Conservation (phyloP, 64 coral and sea anemone species). For the Montipora cactus region DNA sequence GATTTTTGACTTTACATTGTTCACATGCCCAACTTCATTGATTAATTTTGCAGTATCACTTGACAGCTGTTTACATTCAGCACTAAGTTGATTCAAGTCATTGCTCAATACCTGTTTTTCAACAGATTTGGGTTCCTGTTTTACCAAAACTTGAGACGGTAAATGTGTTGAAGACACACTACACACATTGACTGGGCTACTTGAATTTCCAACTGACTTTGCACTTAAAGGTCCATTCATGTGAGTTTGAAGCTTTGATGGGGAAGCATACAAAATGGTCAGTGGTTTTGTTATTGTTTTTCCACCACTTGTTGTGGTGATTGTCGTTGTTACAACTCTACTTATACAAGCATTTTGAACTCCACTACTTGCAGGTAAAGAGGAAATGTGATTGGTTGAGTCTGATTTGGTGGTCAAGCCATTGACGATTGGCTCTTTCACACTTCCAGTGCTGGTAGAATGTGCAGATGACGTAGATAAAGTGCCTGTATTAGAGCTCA, state of each 20-base stretch:
- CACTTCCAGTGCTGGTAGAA: constrained; percentile 3
- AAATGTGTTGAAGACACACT: constrained; percentile 21
- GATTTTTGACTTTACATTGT: constrained; percentile 86
- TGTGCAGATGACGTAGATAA: constrained; percentile 20
- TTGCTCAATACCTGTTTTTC: constrained; percentile 7
- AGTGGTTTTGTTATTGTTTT: constrained; percentile 99
- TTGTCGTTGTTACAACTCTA: constrained; percentile 90
- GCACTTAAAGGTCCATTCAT: constrained; percentile 86
- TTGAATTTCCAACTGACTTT: constrained; percentile 39
- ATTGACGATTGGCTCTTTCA: constrained; percentile 62
- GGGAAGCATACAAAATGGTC: constrained; percentile 97
- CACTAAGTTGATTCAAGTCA: constrained; percentile 54
- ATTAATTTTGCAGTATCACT: constrained; percentile 72
- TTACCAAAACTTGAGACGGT: constrained; percentile 68
- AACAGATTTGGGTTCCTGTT: constrained; percentile 81
- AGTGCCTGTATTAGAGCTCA: constrained; percentile 9
- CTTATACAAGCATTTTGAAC: constrained; percentile 92
- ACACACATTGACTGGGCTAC: constrained; percentile 31
- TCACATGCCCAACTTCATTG: constrained; percentile 86
- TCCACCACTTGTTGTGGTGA: constrained; percentile 93
- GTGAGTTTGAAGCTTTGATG: constrained; percentile 91
- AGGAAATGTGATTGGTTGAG: constrained; percentile 36
- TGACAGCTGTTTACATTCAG: constrained; percentile 53
- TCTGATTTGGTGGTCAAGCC: constrained; percentile 68
- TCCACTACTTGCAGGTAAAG: constrained; percentile 57